Percentiles rank a stretch among this genome's conserved stretches.
These are phyloP conservation scores for Eulemur mongoz DNA, from an alignment of 2,797 vertebrate genomes.

Conservation along the genomic window DNA sequence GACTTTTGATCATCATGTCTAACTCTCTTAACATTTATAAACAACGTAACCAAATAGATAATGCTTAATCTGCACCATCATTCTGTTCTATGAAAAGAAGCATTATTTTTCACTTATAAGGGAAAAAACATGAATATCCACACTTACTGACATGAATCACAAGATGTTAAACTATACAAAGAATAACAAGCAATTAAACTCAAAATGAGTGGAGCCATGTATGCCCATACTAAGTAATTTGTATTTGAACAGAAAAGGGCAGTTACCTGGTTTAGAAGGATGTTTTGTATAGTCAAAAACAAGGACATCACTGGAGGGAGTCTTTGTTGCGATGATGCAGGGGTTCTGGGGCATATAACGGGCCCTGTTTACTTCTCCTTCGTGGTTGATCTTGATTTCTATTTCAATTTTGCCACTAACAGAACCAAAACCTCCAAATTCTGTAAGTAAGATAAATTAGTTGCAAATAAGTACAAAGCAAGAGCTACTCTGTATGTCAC, in stretches of 20 bases:
- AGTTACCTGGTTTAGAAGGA: constrained; percentile 96
- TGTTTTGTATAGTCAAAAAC: constrained; percentile 99
- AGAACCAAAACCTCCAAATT: constrained; percentile 98
- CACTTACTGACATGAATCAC: neutral
- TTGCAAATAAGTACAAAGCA: constrained; percentile 44
- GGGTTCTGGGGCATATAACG: constrained; percentile 99
- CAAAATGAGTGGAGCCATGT: neutral
- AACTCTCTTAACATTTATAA: neutral
- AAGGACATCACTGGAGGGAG: constrained; percentile 96
- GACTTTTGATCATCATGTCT: neutral
- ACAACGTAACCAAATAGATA: neutral
- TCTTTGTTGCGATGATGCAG: constrained; percentile 98
- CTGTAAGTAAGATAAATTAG: constrained; percentile 81
- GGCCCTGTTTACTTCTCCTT: constrained; percentile 98
- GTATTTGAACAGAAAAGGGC: neutral
- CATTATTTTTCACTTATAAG: neutral
- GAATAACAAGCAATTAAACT: constrained; percentile 36
- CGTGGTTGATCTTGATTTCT: constrained; percentile 99
- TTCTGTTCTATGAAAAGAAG: constrained; percentile 12
- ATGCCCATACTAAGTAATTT: neutral
- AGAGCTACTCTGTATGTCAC: neutral
- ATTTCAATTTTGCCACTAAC: constrained; percentile 99
- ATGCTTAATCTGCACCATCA: neutral
- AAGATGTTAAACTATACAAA: constrained; percentile 43
- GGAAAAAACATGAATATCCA: neutral